Percentiles rank a stretch among this genome's conserved stretches.
Evolutionary conservation across 2,888 invertebrate species (phyloP).

Genomic region (Cerastoderma edule): DNA sequence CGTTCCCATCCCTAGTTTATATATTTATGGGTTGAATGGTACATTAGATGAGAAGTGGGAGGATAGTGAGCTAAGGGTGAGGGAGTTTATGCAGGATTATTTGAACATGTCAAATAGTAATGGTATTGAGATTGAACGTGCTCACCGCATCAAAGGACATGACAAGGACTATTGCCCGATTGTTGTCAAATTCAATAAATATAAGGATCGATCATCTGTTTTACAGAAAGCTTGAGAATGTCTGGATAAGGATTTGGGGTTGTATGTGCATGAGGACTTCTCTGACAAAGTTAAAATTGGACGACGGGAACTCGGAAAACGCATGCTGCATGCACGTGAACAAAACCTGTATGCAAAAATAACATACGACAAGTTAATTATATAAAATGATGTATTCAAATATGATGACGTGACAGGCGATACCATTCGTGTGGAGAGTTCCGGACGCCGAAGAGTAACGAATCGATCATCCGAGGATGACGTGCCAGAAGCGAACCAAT

Average conservation of each 20-base stretch:
- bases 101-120: not conserved
- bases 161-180: not conserved
- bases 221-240: slow-evolving; percentile 5
- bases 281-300: not conserved
- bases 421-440: no score
- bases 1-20: no score
- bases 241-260: not conserved
- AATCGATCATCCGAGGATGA: no score
- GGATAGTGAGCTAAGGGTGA: not conserved
- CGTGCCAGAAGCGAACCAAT: no score
- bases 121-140: not conserved
- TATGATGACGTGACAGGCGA: no score
- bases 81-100: not conserved
- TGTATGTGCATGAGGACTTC: slow-evolving; percentile 2
- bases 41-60: not conserved
- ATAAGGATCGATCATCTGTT: not conserved
- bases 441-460: no score
- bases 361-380: no score
- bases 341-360: no score
- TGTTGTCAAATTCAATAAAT: slow-evolving; percentile 1
- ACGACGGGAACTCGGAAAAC: not conserved
- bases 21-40: not conserved
- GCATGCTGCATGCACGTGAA: not conserved
- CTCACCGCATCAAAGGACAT: not conserved
- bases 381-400: no score